phyloP scores from a whole-genome alignment of 2,888 invertebrate genomes.

The Aproaerema taeniolella region DNA sequence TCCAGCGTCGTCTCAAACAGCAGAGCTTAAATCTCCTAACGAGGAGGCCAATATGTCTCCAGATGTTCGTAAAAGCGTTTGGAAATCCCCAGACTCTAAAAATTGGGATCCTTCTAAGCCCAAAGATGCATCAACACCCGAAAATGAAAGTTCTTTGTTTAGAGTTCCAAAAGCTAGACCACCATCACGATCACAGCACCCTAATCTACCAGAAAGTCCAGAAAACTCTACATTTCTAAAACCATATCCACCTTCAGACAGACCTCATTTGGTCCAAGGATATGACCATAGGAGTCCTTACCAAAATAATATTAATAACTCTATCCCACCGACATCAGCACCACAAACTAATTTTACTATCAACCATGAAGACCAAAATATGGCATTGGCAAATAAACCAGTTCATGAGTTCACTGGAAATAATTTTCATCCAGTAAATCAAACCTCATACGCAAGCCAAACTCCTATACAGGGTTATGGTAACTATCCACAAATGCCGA shows the following conservation, averaged over 20 bases:
- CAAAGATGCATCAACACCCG: constrained; percentile 50
- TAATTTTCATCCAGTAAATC: constrained; percentile 61
- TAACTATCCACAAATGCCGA: constrained; percentile 68
- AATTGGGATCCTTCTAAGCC: constrained; percentile 61
- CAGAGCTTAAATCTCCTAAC: constrained; percentile 60
- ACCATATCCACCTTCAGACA: constrained; percentile 78
- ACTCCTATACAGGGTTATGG: constrained; percentile 56
- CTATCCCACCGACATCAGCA: constrained; percentile 40
- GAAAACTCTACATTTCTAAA: constrained; percentile 79
- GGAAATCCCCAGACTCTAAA: constrained; percentile 70
- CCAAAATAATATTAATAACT: constrained; percentile 44
- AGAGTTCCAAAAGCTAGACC: constrained; percentile 81
- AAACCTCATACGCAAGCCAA: constrained; percentile 58
- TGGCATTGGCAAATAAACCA: constrained; percentile 42
- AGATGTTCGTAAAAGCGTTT: constrained; percentile 56
- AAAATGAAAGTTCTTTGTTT: constrained; percentile 76
- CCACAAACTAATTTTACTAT: constrained; percentile 61
- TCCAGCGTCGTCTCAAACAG: constrained; percentile 51
- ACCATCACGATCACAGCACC: constrained; percentile 76
- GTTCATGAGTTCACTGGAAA: constrained; percentile 53
- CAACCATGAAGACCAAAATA: constrained; percentile 60
- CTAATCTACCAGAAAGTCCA: constrained; percentile 60
- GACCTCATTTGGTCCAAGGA: constrained; percentile 54
- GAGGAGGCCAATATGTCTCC: constrained; percentile 41
- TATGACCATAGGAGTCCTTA: constrained; percentile 67